phyloP scores from a whole-genome alignment of 2,113 vertebrate species.

The Crotalus viridis region DNA sequence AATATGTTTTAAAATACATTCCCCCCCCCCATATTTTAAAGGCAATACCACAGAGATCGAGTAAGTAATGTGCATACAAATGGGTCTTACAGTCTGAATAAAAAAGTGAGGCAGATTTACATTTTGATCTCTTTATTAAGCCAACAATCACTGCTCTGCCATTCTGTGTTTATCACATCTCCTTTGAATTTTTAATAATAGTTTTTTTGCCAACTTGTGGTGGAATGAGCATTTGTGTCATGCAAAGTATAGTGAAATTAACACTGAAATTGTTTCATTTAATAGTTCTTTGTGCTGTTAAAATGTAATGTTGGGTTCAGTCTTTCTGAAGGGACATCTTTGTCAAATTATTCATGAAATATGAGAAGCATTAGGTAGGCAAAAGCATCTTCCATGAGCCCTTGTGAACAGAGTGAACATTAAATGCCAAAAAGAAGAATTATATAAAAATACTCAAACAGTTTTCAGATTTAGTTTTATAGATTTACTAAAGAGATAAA shows the following conservation, averaged over 20 bases:
- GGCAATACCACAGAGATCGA: neutral
- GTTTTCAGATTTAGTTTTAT: conserved; percentile 5
- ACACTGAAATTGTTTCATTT: neutral
- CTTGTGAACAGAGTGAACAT: neutral
- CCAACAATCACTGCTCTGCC: neutral
- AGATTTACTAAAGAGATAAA: neutral
- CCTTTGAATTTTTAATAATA: neutral
- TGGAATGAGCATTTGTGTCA: neutral
- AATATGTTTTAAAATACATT: neutral
- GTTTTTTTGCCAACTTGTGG: neutral
- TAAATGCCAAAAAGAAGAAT: neutral
- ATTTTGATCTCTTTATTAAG: neutral
- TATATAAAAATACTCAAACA: conserved; percentile 21
- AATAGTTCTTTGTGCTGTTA: neutral
- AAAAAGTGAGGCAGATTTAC: neutral
- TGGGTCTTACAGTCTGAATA: neutral
- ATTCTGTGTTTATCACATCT: neutral
- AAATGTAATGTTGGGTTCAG: rapidly evolving
- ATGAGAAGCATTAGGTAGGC: neutral
- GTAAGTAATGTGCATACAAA: neutral
- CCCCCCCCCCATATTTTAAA: neutral
- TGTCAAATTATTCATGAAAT: neutral
- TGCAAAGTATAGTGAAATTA: neutral
- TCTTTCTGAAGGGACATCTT: neutral
- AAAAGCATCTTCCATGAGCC: rapidly evolving